Conservation (phyloP, 1,140 invertebrate species). For the Drosophila miranda region DNA sequence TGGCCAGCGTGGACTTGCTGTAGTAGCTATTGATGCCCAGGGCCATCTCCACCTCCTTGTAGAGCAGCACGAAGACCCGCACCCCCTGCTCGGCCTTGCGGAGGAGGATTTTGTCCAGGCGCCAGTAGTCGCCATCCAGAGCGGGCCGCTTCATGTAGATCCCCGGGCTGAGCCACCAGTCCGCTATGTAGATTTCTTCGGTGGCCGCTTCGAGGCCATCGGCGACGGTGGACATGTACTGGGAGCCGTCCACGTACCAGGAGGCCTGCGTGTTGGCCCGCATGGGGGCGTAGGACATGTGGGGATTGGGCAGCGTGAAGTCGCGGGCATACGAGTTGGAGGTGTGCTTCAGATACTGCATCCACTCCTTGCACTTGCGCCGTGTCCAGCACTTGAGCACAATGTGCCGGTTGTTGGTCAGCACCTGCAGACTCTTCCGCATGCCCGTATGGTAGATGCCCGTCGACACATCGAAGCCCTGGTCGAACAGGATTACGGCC, state of each 20-base stretch:
- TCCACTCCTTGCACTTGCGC: conserved; percentile 93
- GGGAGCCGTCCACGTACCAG: conserved; percentile 94
- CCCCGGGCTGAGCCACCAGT: conserved; percentile 99
- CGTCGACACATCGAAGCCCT: conserved; percentile 92
- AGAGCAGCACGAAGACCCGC: conserved; percentile 95
- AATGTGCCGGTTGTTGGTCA: conserved; percentile 92
- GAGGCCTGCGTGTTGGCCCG: conserved; percentile 86
- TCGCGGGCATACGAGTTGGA: conserved; percentile 87
- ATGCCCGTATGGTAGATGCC: conserved; percentile 92
- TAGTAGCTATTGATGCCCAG: conserved; percentile 97
- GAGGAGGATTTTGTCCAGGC: conserved; percentile 92
- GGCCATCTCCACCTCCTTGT: conserved; percentile 98
- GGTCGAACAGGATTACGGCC: conserved; percentile 94
- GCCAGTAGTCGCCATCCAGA: conserved; percentile 91
- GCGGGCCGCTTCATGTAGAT: conserved; percentile 95
- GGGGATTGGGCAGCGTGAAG: conserved; percentile 90
- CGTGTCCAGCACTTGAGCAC: conserved; percentile 93
- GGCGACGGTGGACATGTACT: conserved; percentile 94
- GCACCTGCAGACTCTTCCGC: conserved; percentile 91
- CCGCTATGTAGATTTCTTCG: conserved; percentile 97
- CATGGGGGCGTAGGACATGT: conserved; percentile 92
- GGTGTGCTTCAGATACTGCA: conserved; percentile 88
- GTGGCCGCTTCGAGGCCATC: conserved; percentile 93
- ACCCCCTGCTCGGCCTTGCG: conserved; percentile 95
- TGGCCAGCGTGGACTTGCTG: conserved; percentile 92